Evolutionary conservation across 1,140 invertebrate species (phyloP).

Genomic region (Apis florea): DNA sequence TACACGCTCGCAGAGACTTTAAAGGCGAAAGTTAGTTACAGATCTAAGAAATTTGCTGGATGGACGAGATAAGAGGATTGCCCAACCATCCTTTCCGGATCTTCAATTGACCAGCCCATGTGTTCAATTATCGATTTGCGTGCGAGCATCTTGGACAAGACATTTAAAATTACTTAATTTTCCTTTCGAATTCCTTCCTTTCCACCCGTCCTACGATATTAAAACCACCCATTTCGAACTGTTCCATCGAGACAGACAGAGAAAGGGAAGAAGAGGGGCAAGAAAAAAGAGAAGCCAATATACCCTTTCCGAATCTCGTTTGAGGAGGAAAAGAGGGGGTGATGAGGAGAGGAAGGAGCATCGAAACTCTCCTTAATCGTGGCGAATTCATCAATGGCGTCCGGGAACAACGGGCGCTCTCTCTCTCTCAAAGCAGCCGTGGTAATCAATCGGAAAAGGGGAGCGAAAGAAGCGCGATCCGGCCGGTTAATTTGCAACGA

Average conservation of each 20-base stretch:
- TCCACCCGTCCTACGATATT: not conserved
- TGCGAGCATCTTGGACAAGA: too few relatives aligned
- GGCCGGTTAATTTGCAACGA: slow-evolving; percentile 22
- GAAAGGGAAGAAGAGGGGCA: too few relatives aligned
- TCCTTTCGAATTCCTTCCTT: too few relatives aligned
- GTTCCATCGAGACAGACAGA: too few relatives aligned
- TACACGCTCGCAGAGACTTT: slow-evolving; percentile 62
- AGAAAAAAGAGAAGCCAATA: too few relatives aligned
- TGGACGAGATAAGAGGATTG: slow-evolving; percentile 19
- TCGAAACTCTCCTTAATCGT: slow-evolving; percentile 6
- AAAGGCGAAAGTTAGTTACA: slow-evolving; percentile 64
- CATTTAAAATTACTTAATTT: too few relatives aligned
- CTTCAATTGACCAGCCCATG: too few relatives aligned
- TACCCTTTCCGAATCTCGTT: not conserved
- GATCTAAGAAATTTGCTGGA: slow-evolving; percentile 52
- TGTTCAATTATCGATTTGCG: too few relatives aligned
- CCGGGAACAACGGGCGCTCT: not conserved
- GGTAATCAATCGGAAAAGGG: slow-evolving; percentile 1
- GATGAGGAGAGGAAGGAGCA: too few relatives aligned
- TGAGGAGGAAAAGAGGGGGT: not conserved
- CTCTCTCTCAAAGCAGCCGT: not conserved
- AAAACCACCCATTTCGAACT: not conserved
- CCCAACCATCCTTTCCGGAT: slow-evolving; percentile 2
- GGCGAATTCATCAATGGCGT: slow-evolving; percentile 8
- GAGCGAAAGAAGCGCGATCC: slow-evolving; percentile 3